phyloP scores from a whole-genome alignment of 2,888 invertebrate species.

The Dendrolimus houi region DNA sequence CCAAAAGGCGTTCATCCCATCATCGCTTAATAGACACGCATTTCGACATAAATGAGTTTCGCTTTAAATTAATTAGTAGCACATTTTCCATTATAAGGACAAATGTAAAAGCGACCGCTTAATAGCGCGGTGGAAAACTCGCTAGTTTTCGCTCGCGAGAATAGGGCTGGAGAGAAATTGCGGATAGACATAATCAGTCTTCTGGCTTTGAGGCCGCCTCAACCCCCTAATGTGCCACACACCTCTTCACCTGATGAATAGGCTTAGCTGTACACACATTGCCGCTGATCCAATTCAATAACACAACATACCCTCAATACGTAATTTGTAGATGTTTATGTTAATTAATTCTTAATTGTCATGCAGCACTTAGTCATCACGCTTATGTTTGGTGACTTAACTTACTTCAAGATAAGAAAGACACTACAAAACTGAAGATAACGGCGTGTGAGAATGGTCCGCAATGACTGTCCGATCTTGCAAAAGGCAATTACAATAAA shows the following conservation, averaged over 20 bases:
- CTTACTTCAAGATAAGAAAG: no score
- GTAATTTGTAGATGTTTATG: conserved; percentile 20
- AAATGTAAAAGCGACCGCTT: conserved; percentile 76
- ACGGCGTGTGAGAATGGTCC: conserved; percentile 54
- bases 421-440: conserved; percentile 28
- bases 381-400: background rate
- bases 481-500: conserved; percentile 77
- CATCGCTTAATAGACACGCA: conserved; percentile 73
- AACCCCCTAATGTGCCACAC: conserved; percentile 65
- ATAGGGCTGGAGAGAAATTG: conserved; percentile 74
- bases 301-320: conserved; percentile 27
- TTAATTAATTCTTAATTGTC: background rate
- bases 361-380: background rate
- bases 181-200: conserved; percentile 77
- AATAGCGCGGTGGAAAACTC: conserved; percentile 76
- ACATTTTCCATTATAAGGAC: conserved; percentile 77
- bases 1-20: conserved; percentile 61
- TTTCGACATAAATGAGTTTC: conserved; percentile 76
- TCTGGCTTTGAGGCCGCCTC: conserved; percentile 73
- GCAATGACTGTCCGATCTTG: conserved; percentile 73
- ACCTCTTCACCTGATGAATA: conserved; percentile 69
- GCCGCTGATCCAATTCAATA: conserved; percentile 38
- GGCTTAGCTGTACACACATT: conserved; percentile 53
- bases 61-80: conserved; percentile 76
- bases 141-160: conserved; percentile 75